A percentile compares a stretch with the other conserved stretches of the same genome.
Conservation (phyloP, 37 sponge, comb jelly and placozoan genomes). For the Ianthella basta region DNA sequence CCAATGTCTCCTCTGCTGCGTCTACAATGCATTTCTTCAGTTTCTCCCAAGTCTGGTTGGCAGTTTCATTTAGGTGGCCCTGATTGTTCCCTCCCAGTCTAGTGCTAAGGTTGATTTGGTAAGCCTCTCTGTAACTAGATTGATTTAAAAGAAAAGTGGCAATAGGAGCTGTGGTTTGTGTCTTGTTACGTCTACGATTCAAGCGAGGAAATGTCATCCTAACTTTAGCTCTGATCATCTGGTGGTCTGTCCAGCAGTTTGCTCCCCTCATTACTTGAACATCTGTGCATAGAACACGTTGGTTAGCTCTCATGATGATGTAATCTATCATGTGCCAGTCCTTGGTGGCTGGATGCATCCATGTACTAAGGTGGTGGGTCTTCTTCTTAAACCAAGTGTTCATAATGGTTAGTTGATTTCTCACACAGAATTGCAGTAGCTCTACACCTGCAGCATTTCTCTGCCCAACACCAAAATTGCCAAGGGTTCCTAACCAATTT, state of each 20-base stretch:
- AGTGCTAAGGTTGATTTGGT: too few species aligned
- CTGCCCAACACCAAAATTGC: background rate
- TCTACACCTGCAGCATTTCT: background rate
- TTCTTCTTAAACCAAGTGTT: constrained; percentile 40
- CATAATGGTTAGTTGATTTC: constrained; percentile 23
- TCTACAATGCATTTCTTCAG: background rate
- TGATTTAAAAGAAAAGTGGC: background rate
- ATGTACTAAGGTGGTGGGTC: constrained; percentile 7
- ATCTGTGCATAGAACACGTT: constrained; percentile 20
- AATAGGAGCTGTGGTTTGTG: constrained; percentile 5
- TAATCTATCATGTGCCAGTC: constrained; percentile 32
- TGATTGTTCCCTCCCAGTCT: background rate
- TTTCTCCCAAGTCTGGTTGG: constrained; percentile 4
- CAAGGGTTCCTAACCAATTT: background rate
- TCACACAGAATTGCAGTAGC: constrained; percentile 17
- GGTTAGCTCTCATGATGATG: constrained; percentile 18
- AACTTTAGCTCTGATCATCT: constrained; percentile 30
- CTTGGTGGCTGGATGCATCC: constrained; percentile 42
- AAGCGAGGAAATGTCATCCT: background rate
- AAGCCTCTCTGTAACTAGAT: background rate
- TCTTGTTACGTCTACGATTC: background rate
- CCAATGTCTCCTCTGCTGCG: constrained; percentile 1
- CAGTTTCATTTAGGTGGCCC: background rate
- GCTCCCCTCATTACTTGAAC: constrained; percentile 26
- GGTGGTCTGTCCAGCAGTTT: constrained; percentile 28